A percentile compares a stretch with the other conserved stretches of the same genome.
These are phyloP conservation scores for Malurus elegans DNA, from an alignment of 2,113 vertebrate genomes.

Conservation along the genomic window DNA sequence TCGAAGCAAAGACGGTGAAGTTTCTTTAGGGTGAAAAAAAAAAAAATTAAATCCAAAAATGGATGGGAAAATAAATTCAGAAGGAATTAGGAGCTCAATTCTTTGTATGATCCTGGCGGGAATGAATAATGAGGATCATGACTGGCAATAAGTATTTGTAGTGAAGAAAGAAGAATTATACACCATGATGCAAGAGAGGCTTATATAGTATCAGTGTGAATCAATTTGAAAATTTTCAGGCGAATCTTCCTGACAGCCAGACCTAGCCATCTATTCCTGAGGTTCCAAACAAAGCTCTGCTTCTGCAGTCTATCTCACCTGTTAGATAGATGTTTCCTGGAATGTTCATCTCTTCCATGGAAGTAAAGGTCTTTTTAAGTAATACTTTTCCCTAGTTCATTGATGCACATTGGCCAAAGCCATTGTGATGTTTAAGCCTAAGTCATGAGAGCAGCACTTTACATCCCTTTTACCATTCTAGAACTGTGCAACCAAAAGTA, in stretches of 20 bases:
- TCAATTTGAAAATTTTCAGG: not conserved
- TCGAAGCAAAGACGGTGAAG: not conserved
- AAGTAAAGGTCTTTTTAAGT: not conserved
- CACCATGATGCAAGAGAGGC: not conserved
- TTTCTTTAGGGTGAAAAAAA: not conserved
- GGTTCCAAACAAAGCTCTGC: not conserved
- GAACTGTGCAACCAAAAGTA: not conserved
- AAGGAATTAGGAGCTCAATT: not conserved
- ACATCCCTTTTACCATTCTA: not conserved
- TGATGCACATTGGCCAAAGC: not conserved
- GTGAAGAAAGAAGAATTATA: not conserved
- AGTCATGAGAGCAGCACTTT: not conserved
- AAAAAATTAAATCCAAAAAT: not conserved
- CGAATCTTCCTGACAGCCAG: not conserved
- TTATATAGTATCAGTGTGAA: not conserved
- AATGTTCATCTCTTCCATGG: not conserved
- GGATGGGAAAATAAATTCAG: not conserved
- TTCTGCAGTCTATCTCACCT: not conserved
- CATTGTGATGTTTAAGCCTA: not conserved
- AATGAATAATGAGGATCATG: not conserved
- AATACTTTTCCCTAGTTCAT: not conserved
- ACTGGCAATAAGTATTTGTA: not conserved
- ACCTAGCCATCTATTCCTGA: not conserved
- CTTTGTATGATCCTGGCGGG: not conserved
- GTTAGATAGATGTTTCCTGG: not conserved